A percentile compares a stretch with the other conserved stretches of the same genome.
Evolutionary conservation across 2,888 invertebrate genomes (phyloP).

Genomic region (Tetramorium bicarinatum): DNA sequence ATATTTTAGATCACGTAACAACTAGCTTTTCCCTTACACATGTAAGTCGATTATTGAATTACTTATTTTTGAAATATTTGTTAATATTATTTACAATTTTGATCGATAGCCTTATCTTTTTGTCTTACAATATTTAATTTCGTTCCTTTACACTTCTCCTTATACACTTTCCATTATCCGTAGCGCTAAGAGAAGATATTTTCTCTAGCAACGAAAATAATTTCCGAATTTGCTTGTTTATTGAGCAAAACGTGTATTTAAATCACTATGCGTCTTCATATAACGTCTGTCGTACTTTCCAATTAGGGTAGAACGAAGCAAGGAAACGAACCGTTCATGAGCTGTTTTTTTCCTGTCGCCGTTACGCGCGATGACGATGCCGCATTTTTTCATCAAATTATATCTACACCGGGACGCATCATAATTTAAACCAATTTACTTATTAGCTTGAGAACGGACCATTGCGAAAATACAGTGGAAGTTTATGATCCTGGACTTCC

Average conservation of each 20-base stretch:
- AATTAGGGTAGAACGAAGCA: conserved; percentile 77
- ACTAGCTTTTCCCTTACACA: neutral
- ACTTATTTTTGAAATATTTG: neutral
- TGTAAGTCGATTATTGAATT: neutral
- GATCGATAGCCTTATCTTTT: neutral
- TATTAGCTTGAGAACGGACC: conserved; percentile 37
- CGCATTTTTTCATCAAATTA: conserved; percentile 61
- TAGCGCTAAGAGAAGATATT: neutral
- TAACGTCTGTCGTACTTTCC: conserved; percentile 63
- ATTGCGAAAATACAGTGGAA: conserved; percentile 2
- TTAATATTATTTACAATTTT: neutral
- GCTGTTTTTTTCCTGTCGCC: conserved; percentile 72
- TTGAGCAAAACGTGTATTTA: neutral
- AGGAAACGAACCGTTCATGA: conserved; percentile 76
- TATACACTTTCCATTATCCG: neutral
- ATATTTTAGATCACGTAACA: neutral
- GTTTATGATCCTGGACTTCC: neutral
- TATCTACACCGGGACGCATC: conserved; percentile 51
- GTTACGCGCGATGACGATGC: conserved; percentile 71
- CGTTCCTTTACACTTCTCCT: neutral
- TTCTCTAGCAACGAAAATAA: neutral
- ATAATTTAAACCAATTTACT: conserved; percentile 76
- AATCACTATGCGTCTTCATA: conserved; percentile 13
- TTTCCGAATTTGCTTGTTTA: neutral
- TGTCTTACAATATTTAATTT: neutral